Base-by-base conservation (phyloP, 2,113 vertebrate genomes). In the Muntiacus muntjak region DNA sequence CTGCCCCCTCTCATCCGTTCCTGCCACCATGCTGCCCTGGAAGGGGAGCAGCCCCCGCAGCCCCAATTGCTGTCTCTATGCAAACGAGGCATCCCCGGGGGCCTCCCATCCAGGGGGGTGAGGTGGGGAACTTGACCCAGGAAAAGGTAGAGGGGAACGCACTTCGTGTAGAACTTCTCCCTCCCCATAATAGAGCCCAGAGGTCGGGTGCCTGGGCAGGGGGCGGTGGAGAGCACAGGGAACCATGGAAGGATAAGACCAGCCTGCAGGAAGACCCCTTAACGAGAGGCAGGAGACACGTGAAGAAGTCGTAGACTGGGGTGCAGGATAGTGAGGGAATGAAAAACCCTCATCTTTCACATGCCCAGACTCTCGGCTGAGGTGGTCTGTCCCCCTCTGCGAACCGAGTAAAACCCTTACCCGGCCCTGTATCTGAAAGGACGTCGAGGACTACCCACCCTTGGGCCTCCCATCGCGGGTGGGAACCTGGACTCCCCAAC, bases 71-170 rank as follows among this genome's bases (percentile, higher is more conserved):
- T 45, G 28, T 54, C 67, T 91, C 64, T 45, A 3, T n/a, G 64
- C 14, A 19, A 91, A 95, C 26, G 19, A 33, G 79, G 79, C 33
- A 58, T 14, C 43, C 78, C 45, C 0, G 11, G n/a, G 54, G 62
- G 13, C 43, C 17, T 57, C 62, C 23, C 2, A 21, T 2, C 30
- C 47, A 28, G 14, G 30, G n/a, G 33, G 40, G 67, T 13, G 43
- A 60, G 26, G 67, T 12, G 88, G 36, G 50, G 43, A 78, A 62
- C n/a, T 47, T n/a, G 45, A 60, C 16, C 12, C 4, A 0, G 60
- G 54, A 40, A 25, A 12, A 57, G 54, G 6, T 3, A 15, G 28
- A 4, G 0, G 0, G 1, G 3, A 60, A 8, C 10, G 45, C n/a
- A 28, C 79, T 62, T 67, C 21, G 4, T 58, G n/a, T 43, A 16